These are phyloP conservation scores for Coracopsis vasa DNA, from an alignment of 2,113 vertebrate species.

Conservation along the genomic window DNA sequence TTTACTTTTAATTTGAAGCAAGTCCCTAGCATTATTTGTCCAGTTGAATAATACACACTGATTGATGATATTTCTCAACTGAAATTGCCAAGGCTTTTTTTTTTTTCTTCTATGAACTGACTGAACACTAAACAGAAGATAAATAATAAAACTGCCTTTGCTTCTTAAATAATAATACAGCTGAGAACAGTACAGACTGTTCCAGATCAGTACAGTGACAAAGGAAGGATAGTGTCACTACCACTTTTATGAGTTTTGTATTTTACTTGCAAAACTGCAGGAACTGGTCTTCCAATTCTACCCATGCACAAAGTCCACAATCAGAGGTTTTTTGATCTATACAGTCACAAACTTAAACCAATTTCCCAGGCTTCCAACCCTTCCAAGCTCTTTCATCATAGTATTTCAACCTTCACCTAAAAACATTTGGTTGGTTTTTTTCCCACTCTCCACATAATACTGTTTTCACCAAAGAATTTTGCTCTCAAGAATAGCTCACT, in stretches of 20 bases:
- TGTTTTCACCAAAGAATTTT: background rate
- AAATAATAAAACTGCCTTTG: constrained; percentile 15
- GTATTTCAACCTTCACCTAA: background rate
- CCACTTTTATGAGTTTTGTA: background rate
- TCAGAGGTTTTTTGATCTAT: background rate
- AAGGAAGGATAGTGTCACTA: background rate
- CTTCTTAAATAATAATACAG: constrained; percentile 16
- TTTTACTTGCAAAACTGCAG: background rate
- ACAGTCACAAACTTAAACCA: background rate
- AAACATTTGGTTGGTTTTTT: background rate
- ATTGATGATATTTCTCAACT: background rate
- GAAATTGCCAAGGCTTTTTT: background rate
- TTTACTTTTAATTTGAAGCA: constrained; percentile 1
- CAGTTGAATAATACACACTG: background rate
- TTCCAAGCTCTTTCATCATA: background rate
- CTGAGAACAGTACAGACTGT: background rate
- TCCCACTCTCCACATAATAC: background rate
- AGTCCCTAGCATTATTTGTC: background rate
- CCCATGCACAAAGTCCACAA: background rate
- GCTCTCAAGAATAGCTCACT: background rate
- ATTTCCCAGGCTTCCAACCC: background rate
- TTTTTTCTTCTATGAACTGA: background rate
- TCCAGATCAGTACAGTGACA: background rate
- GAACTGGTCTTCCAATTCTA: background rate
- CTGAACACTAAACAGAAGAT: constrained; percentile 14